phyloP scores from a whole-genome alignment of 2,888 invertebrate genomes.

The Chrysina gloriosa region DNA sequence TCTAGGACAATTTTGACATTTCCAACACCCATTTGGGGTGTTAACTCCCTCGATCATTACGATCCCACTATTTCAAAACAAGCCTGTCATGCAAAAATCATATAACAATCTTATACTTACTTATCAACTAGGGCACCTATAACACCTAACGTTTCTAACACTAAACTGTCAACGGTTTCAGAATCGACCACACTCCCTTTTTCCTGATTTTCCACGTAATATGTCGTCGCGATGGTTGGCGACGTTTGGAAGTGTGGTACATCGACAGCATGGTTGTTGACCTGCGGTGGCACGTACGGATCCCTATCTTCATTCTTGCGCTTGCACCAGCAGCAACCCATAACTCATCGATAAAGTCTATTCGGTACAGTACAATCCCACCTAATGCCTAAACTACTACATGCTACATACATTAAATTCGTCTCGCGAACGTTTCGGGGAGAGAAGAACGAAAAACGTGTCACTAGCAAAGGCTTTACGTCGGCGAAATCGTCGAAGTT shows the following conservation, averaged over 20 bases:
- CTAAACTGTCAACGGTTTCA: slow-evolving; percentile 76
- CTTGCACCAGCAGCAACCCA: slow-evolving; percentile 85
- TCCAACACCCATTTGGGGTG: too few relatives aligned
- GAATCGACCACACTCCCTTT: slow-evolving; percentile 61
- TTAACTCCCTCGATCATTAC: too few relatives aligned
- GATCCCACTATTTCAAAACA: not conserved
- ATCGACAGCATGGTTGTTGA: slow-evolving; percentile 40
- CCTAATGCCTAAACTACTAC: slow-evolving; percentile 26
- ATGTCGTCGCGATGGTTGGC: slow-evolving; percentile 54
- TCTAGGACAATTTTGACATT: too few relatives aligned
- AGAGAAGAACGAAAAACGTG: slow-evolving; percentile 5
- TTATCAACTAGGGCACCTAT: slow-evolving; percentile 88
- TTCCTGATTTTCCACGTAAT: slow-evolving; percentile 55
- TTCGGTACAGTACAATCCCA: slow-evolving; percentile 1
- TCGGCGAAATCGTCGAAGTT: slow-evolving; percentile 58
- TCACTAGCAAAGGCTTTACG: slow-evolving; percentile 51
- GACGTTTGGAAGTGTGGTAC: slow-evolving; percentile 55
- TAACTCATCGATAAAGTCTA: slow-evolving; percentile 60
- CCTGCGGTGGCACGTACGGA: slow-evolving; percentile 62
- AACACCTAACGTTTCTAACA: slow-evolving; percentile 82
- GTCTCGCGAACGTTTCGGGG: slow-evolving; percentile 33
- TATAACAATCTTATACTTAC: slow-evolving; percentile 66
- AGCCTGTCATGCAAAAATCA: slow-evolving; percentile 20
- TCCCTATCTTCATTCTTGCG: slow-evolving; percentile 70
- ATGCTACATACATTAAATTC: too few relatives aligned